phyloP scores from a whole-genome alignment of 2,888 invertebrate species.

The Cerastoderma edule region DNA sequence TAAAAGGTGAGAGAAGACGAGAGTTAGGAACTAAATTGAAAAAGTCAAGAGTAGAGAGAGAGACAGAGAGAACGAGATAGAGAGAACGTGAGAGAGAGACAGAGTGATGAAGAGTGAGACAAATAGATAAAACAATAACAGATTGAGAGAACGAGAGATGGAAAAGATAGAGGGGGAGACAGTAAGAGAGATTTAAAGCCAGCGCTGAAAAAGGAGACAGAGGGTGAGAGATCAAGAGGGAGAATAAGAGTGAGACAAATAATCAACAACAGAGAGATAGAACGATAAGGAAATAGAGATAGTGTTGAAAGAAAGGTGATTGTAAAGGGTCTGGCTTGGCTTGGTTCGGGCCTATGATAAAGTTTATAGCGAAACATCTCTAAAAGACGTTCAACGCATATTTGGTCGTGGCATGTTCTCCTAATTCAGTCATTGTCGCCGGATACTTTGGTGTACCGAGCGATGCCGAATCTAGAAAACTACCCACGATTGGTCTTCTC shows the following conservation, averaged over 20 bases:
- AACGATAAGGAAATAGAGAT: conserved; percentile 11
- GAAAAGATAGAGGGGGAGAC: not conserved
- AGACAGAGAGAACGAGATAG: too few species aligned
- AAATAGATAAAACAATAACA: not conserved
- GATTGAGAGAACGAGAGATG: conserved; percentile 12
- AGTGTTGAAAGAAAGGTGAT: conserved; percentile 1
- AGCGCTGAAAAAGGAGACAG: conserved; percentile 19
- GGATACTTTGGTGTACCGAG: too few species aligned
- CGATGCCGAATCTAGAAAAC: too few species aligned
- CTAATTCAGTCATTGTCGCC: too few species aligned
- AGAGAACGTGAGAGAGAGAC: too few species aligned
- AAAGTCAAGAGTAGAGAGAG: conserved; percentile 6
- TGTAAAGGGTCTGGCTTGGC: too few species aligned
- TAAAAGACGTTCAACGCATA: too few species aligned
- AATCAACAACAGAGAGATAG: conserved; percentile 11
- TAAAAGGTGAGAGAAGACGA: too few species aligned
- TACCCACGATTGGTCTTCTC: too few species aligned
- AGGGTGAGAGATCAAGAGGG: conserved; percentile 5
- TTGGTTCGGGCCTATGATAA: too few species aligned
- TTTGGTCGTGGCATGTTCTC: too few species aligned
- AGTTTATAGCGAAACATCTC: too few species aligned
- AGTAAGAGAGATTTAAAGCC: conserved; percentile 25
- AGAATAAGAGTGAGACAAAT: conserved; percentile 18
- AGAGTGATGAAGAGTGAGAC: not conserved
- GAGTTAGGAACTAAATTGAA: conserved; percentile 14